phyloP scores from a whole-genome alignment of 2,797 vertebrate genomes.

The Hozukius guyotensis region DNA sequence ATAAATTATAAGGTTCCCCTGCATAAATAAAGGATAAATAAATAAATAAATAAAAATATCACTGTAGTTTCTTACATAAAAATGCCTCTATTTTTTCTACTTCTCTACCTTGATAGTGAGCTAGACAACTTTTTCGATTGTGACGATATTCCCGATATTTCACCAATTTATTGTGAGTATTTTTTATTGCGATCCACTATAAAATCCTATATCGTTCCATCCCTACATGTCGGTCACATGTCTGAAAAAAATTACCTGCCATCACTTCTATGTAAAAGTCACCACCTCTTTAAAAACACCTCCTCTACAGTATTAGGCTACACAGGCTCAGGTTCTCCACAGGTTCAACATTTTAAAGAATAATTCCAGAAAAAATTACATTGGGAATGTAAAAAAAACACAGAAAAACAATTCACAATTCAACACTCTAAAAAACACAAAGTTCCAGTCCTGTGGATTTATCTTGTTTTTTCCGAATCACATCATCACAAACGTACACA shows the following conservation, averaged over 20 bases:
- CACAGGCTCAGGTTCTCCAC: not conserved
- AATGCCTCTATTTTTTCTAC: not conserved
- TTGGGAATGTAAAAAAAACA: not conserved
- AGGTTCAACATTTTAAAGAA: not conserved
- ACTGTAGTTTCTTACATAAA: not conserved
- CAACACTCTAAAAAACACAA: not conserved
- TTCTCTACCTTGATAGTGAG: not conserved
- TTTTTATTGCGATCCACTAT: not conserved
- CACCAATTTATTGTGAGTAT: not conserved
- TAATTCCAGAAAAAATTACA: not conserved
- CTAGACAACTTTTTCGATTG: not conserved
- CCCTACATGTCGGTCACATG: not conserved
- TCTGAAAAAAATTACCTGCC: not conserved
- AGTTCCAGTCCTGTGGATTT: not conserved
- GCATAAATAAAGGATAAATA: not conserved
- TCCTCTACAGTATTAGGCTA: not conserved
- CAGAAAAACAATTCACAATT: not conserved
- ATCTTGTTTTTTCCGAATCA: not conserved
- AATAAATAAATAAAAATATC: too few relatives aligned
- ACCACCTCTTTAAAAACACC: not conserved
- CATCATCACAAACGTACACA: too few relatives aligned
- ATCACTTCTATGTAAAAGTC: not conserved
- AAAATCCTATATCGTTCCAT: not conserved
- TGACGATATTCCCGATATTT: not conserved
- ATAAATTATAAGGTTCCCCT: not conserved